phyloP scores from a whole-genome alignment of 2,888 invertebrate genomes.

The Heliconius cydno region DNA sequence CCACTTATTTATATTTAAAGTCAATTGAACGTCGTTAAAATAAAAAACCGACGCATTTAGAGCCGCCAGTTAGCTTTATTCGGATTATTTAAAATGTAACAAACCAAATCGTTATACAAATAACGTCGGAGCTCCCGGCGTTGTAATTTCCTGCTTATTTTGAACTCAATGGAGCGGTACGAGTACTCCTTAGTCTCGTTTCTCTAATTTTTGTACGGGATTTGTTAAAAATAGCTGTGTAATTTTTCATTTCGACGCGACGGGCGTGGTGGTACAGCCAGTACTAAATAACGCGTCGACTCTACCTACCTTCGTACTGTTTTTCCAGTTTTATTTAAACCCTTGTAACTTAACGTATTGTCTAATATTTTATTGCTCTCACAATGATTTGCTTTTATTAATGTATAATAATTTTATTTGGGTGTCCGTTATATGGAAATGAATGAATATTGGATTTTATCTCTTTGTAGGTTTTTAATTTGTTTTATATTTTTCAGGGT shows the following conservation, averaged over 20 bases:
- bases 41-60: constrained; percentile 44
- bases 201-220: constrained; percentile 82
- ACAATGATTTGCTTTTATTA: constrained; percentile 65
- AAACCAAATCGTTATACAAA: constrained; percentile 78
- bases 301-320: constrained; percentile 68
- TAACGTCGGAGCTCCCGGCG: constrained; percentile 70
- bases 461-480: neutral
- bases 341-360: constrained; percentile 61
- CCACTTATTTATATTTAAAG: constrained; percentile 27
- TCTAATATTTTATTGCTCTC: constrained; percentile 66
- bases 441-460: constrained; percentile 46
- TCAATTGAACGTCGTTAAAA: constrained; percentile 29
- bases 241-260: constrained; percentile 82
- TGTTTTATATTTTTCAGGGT: too few species aligned
- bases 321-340: constrained; percentile 70
- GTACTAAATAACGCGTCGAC: constrained; percentile 78
- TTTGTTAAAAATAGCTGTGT: constrained; percentile 81
- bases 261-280: constrained; percentile 82
- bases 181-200: constrained; percentile 80
- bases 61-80: constrained; percentile 67
- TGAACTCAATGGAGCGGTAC: constrained; percentile 82
- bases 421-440: constrained; percentile 56
- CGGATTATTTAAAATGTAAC: constrained; percentile 79
- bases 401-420: constrained; percentile 63
- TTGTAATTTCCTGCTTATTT: constrained; percentile 82